Percentiles rank a stretch among this genome's conserved stretches.
These are phyloP conservation scores for Shargacucullia verbasci DNA, from an alignment of 2,888 invertebrate species.

Conservation along the genomic window DNA sequence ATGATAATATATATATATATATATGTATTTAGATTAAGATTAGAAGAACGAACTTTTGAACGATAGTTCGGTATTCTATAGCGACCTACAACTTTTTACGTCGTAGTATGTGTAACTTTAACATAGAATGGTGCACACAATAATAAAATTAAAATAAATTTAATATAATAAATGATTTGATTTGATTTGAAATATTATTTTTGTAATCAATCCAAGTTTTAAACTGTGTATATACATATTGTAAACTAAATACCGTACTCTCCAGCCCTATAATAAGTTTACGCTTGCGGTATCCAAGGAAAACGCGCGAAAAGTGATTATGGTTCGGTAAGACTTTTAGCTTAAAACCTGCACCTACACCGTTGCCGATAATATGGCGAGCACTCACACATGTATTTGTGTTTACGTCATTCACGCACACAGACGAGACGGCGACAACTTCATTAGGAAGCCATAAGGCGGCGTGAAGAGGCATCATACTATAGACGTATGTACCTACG, in stretches of 20 bases:
- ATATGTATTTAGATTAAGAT: too few species aligned
- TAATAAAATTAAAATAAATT: background rate
- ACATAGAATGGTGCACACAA: background rate
- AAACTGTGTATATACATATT: background rate
- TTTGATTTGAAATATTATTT: too few species aligned
- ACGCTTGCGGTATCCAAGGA: slow-evolving; percentile 77
- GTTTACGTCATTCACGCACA: slow-evolving; percentile 52
- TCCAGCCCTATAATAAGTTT: slow-evolving; percentile 71
- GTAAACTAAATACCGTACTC: slow-evolving; percentile 1
- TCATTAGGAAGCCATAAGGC: slow-evolving; percentile 85
- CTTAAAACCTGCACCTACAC: slow-evolving; percentile 71
- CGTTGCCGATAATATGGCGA: slow-evolving; percentile 35
- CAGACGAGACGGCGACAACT: slow-evolving; percentile 70
- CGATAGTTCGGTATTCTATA: too few species aligned
- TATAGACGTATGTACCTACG: slow-evolving; percentile 62
- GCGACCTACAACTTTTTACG: too few species aligned
- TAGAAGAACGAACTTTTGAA: too few species aligned
- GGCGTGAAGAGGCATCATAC: slow-evolving; percentile 69
- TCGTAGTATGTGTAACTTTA: too few species aligned
- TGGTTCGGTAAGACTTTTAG: slow-evolving; percentile 79
- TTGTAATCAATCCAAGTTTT: too few species aligned
- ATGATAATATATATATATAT: too few species aligned
- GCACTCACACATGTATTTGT: slow-evolving; percentile 28
- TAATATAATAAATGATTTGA: too few species aligned
- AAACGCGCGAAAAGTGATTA: slow-evolving; percentile 84